phyloP scores from a whole-genome alignment of 2,888 invertebrate species.

The Dasysyrphus tricinctus region DNA sequence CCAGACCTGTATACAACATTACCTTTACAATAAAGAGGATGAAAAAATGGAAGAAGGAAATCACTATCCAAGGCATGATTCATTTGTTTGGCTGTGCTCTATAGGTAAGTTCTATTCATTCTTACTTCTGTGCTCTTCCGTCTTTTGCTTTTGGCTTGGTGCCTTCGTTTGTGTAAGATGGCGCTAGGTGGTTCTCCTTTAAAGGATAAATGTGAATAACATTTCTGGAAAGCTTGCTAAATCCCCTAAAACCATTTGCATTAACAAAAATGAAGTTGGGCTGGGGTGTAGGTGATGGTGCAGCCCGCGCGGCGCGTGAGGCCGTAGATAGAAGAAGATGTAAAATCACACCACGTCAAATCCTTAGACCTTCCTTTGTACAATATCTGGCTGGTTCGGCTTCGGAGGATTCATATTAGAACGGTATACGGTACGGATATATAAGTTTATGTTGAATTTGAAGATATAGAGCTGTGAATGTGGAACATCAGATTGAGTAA shows the following conservation, averaged over 20 bases:
- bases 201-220: conserved; percentile 60
- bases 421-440: not conserved
- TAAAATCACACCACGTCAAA: conserved; percentile 53
- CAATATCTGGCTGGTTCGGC: not conserved
- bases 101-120: not conserved
- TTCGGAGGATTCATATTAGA: no score
- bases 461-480: conserved; percentile 41
- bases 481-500: conserved; percentile 73
- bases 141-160: not conserved
- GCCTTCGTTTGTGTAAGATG: conserved; percentile 25
- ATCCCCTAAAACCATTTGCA: conserved; percentile 74
- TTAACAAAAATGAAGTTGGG: conserved; percentile 61
- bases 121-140: not conserved
- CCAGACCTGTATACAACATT: not conserved
- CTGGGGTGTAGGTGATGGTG: not conserved
- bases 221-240: conserved; percentile 61
- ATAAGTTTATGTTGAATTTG: conserved; percentile 35
- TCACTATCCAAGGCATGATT: not conserved
- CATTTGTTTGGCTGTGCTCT: not conserved
- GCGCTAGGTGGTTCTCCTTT: not conserved
- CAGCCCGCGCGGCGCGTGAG: conserved; percentile 40
- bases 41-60: not conserved
- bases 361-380: not conserved
- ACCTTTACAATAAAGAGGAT: not conserved
- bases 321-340: conserved; percentile 35